Conservation (phyloP, 2,113 vertebrate genomes). For the Lathamus discolor region DNA sequence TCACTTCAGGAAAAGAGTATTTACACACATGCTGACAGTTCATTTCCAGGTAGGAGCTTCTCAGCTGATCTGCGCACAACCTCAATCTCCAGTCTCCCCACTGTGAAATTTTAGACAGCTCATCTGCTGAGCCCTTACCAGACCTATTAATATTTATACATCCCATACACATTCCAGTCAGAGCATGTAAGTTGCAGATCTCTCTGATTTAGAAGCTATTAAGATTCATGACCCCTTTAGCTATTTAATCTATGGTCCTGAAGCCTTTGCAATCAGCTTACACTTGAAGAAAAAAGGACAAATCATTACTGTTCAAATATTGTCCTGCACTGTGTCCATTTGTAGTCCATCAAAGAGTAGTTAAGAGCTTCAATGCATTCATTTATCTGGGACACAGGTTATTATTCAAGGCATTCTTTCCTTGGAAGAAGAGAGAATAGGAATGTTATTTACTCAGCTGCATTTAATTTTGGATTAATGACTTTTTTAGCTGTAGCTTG, state of each 20-base stretch:
- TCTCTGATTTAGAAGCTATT: conserved; percentile 79
- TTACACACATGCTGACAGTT: conserved; percentile 74
- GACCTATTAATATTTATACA: conserved; percentile 80
- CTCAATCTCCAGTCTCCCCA: conserved; percentile 74
- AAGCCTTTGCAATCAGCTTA: conserved; percentile 74
- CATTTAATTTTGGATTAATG: conserved; percentile 70
- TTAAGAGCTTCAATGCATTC: conserved; percentile 74
- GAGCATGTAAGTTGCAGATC: conserved; percentile 75
- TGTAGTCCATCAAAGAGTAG: conserved; percentile 66
- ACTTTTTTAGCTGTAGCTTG: conserved; percentile 35
- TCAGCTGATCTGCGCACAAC: conserved; percentile 1
- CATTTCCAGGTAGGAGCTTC: conserved; percentile 73
- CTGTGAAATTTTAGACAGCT: conserved; percentile 78
- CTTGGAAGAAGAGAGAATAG: conserved; percentile 54
- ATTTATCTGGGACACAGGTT: conserved; percentile 73
- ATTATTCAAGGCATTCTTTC: conserved; percentile 64
- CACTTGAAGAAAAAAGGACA: conserved; percentile 73
- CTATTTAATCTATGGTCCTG: conserved; percentile 69
- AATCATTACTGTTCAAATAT: conserved; percentile 79
- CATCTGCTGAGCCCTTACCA: conserved; percentile 60
- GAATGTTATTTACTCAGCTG: conserved; percentile 55
- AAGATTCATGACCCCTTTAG: conserved; percentile 79
- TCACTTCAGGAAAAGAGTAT: conserved; percentile 58
- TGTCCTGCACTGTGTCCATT: conserved; percentile 68
- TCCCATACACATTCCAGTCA: conserved; percentile 73